A percentile compares a stretch with the other conserved stretches of the same genome.
Evolutionary conservation across 2,888 invertebrate genomes (phyloP).

Genomic region (Halictus quadricinctus): DNA sequence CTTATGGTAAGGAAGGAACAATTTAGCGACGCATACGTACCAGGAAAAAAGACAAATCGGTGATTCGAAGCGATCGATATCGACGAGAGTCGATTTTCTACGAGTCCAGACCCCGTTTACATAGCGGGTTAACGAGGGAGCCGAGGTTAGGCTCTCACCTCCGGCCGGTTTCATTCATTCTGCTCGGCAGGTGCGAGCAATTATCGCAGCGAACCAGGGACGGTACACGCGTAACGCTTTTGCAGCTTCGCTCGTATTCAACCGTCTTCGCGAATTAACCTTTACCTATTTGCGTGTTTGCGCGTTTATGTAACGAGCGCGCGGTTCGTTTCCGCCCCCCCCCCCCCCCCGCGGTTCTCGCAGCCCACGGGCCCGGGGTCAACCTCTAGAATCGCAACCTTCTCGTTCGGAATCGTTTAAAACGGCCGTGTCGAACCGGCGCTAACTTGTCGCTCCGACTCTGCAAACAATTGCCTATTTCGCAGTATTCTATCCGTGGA

Average conservation of each 20-base stretch:
- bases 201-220: not conserved
- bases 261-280: conserved; percentile 34
- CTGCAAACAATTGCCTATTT: not conserved
- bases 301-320: conserved; percentile 34
- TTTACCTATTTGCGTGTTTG: conserved; percentile 45
- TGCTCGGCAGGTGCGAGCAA: conserved; percentile 8
- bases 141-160: not conserved
- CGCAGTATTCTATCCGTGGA: not conserved
- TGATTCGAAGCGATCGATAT: not conserved
- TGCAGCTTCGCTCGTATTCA: conserved; percentile 10
- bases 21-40: not conserved
- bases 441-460: not conserved
- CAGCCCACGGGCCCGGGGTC: not conserved
- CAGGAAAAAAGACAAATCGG: not conserved
- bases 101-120: not conserved
- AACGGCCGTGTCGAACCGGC: conserved; percentile 1
- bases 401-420: conserved; percentile 28
- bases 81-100: not conserved
- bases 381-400: conserved; percentile 18
- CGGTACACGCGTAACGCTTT: not conserved
- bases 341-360: not conserved
- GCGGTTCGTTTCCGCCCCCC: conserved; percentile 21
- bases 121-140: not conserved
- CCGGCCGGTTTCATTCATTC: conserved; percentile 1
- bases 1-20: not conserved